Evolutionary conservation across 2,797 vertebrate species (phyloP).

Genomic region (Syncerus caffer): DNA sequence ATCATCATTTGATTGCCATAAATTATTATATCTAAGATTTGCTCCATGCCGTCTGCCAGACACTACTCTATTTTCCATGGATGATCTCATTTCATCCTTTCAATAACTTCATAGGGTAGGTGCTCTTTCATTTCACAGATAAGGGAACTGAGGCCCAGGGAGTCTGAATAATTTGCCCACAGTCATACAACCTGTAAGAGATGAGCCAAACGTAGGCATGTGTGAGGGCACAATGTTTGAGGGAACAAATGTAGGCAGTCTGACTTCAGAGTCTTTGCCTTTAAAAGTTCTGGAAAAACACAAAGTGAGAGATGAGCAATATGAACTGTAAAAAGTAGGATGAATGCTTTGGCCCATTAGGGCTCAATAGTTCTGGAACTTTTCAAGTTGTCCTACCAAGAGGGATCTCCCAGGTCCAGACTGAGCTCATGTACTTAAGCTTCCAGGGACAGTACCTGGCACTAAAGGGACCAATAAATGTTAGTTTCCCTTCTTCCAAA

Average conservation of each 20-base stretch:
- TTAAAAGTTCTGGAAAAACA: neutral
- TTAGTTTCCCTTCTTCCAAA: neutral
- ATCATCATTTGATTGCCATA: neutral
- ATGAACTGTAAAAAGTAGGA: neutral
- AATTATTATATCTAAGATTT: neutral
- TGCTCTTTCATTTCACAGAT: neutral
- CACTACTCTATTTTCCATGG: neutral
- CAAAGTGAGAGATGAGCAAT: neutral
- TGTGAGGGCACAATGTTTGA: neutral
- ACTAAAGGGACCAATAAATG: neutral
- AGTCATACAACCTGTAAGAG: neutral
- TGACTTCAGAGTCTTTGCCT: neutral
- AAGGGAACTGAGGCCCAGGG: neutral
- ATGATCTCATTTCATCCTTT: neutral
- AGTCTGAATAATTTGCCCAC: neutral
- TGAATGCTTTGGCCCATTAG: neutral
- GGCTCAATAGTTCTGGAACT: neutral
- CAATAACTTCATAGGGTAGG: neutral
- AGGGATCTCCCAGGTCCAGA: neutral
- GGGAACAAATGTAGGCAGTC: neutral
- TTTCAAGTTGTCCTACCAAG: neutral
- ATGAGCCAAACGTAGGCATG: neutral
- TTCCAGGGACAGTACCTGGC: too few species aligned
- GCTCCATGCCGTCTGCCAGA: neutral
- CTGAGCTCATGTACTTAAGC: neutral